Percentiles rank a stretch among this genome's conserved stretches.
Conservation (phyloP, 2,888 invertebrate species). For the Synergus laeviventris region DNA sequence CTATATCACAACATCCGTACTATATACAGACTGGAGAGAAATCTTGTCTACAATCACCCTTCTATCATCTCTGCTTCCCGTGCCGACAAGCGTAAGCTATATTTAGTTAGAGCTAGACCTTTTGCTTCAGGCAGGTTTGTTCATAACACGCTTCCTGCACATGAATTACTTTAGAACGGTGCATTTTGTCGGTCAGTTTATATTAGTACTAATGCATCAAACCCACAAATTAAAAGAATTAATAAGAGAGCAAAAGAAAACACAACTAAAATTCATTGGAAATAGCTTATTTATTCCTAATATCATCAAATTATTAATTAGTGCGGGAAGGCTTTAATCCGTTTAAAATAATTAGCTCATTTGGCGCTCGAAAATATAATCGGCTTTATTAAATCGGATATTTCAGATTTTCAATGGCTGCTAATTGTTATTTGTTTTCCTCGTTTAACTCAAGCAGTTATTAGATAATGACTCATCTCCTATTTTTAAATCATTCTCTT, state of each 20-base stretch:
- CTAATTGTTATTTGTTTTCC: constrained; percentile 20
- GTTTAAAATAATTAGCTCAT: constrained; percentile 20
- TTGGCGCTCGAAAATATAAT: constrained; percentile 17
- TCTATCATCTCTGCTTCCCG: neutral
- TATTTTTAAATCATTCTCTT: neutral
- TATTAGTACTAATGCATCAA: neutral
- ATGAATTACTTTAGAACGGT: constrained; percentile 1
- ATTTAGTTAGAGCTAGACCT: constrained; percentile 11
- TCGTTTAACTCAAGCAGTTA: neutral
- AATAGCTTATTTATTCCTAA: neutral
- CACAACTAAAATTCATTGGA: neutral
- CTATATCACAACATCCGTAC: neutral
- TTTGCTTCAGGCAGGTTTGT: constrained; percentile 19
- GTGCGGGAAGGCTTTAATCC: constrained; percentile 1
- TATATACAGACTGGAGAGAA: neutral
- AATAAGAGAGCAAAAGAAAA: neutral
- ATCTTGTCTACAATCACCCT: constrained; percentile 3
- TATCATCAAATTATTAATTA: constrained; percentile 22
- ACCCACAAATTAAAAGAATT: constrained; percentile 13
- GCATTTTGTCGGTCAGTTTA: neutral
- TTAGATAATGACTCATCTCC: neutral
- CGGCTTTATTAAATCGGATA: constrained; percentile 35
- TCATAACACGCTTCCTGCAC: constrained; percentile 18
- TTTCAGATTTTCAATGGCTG: constrained; percentile 17
- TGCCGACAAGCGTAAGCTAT: constrained; percentile 16